phyloP scores from a whole-genome alignment of 2,888 invertebrate genomes.

The Tiliacea aurago region DNA sequence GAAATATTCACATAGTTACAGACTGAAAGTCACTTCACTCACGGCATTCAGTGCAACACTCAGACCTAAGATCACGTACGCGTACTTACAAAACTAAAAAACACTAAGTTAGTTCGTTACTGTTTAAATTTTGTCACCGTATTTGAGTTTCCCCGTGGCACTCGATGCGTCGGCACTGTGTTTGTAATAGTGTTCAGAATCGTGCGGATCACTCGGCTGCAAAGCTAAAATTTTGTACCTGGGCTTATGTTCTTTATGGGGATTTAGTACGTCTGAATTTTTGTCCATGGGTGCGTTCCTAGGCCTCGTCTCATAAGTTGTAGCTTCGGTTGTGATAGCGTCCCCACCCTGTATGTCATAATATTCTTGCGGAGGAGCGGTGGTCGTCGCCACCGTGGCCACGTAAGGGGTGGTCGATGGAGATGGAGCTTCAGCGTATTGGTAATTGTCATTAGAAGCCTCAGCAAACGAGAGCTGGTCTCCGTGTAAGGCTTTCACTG shows the following conservation, averaged over 20 bases:
- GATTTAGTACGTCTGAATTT: slow-evolving; percentile 48
- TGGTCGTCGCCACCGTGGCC: slow-evolving; percentile 71
- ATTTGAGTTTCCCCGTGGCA: slow-evolving; percentile 79
- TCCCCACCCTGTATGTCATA: slow-evolving; percentile 68
- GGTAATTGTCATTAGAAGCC: slow-evolving; percentile 84
- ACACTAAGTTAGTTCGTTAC: slow-evolving; percentile 61
- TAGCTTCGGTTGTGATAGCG: slow-evolving; percentile 63
- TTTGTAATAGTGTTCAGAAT: slow-evolving; percentile 63
- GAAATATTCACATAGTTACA: slow-evolving; percentile 70
- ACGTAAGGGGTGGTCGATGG: slow-evolving; percentile 70
- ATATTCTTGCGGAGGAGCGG: slow-evolving; percentile 63
- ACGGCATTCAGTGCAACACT: slow-evolving; percentile 67
- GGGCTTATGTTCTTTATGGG: slow-evolving; percentile 65
- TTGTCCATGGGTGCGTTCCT: slow-evolving; percentile 62
- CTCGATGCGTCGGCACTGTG: slow-evolving; percentile 69
- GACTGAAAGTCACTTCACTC: slow-evolving; percentile 70
- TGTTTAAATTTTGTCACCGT: slow-evolving; percentile 86
- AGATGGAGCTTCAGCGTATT: slow-evolving; percentile 81
- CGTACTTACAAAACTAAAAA: slow-evolving; percentile 70
- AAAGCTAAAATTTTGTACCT: slow-evolving; percentile 71
- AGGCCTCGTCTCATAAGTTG: slow-evolving; percentile 65
- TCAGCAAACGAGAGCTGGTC: slow-evolving; percentile 79
- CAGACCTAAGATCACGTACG: slow-evolving; percentile 78
- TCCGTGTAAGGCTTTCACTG: slow-evolving; percentile 78
- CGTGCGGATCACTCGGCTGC: slow-evolving; percentile 57